Conservation (phyloP, 2,113 vertebrate genomes). For the Labrus mixtus region DNA sequence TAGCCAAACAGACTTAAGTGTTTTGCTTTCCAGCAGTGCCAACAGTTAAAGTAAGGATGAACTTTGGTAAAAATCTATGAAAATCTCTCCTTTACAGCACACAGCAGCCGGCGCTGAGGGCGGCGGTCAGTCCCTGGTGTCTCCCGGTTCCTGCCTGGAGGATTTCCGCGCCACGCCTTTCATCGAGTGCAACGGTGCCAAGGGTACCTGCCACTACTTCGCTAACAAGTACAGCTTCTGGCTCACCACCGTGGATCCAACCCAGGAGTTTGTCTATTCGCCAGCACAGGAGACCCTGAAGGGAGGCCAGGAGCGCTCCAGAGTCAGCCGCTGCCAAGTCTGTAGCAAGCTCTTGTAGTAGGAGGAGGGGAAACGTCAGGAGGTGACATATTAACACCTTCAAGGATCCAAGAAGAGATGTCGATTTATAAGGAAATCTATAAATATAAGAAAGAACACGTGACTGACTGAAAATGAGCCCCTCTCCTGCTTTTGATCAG, state of each 20-base stretch:
- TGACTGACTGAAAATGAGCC: constrained; percentile 67
- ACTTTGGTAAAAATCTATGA: background rate
- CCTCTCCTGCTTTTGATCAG: constrained; percentile 40
- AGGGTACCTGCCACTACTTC: constrained; percentile 95
- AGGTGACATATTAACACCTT: constrained; percentile 27
- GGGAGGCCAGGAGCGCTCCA: constrained; percentile 87
- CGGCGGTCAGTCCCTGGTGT: constrained; percentile 94
- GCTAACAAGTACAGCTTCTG: constrained; percentile 98
- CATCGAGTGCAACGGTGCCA: constrained; percentile 94
- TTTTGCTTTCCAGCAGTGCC: no score
- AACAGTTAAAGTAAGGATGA: background rate
- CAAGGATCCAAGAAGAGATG: background rate
- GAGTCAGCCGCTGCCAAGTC: constrained; percentile 96
- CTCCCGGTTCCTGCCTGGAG: constrained; percentile 95
- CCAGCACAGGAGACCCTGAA: constrained; percentile 88
- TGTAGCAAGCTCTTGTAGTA: constrained; percentile 95
- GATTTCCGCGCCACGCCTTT: constrained; percentile 95
- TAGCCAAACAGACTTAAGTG: no score
- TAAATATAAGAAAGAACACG: constrained; percentile 40
- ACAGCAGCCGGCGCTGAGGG: constrained; percentile 92
- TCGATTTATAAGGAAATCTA: constrained; percentile 32
- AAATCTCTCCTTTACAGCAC: constrained; percentile 83
- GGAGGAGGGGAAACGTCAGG: constrained; percentile 14
- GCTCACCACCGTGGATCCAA: constrained; percentile 89
- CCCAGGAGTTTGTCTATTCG: constrained; percentile 84